Conservation (phyloP, 2,888 invertebrate species). For the Synanthedon vespiformis region DNA sequence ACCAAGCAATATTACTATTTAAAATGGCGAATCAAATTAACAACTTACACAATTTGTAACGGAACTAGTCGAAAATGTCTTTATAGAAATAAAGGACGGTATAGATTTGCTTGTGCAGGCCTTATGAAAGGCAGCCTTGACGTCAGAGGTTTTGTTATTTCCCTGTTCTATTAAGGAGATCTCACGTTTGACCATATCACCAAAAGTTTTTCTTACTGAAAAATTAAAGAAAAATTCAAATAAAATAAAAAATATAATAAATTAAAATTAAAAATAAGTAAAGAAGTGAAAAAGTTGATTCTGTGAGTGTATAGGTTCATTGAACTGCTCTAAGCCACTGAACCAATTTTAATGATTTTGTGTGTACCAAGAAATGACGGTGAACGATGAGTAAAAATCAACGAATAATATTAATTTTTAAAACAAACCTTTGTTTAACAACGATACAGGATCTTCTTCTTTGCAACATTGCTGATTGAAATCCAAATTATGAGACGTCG, state of each 20-base stretch:
- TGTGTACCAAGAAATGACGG: too few relatives aligned
- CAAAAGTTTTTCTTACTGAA: conserved; percentile 49
- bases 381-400: too few relatives aligned
- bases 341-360: too few relatives aligned
- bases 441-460: conserved; percentile 41
- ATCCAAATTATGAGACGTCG: conserved; percentile 12
- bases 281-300: too few relatives aligned
- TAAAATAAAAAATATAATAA: too few relatives aligned
- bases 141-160: conserved; percentile 20
- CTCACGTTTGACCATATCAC: conserved; percentile 45
- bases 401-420: neutral
- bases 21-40: too few relatives aligned
- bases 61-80: conserved; percentile 13
- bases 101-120: conserved; percentile 21
- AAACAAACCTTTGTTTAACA: conserved; percentile 44
- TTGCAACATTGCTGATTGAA: conserved; percentile 12
- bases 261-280: too few relatives aligned
- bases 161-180: conserved; percentile 27
- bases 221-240: neutral
- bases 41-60: conserved; percentile 25
- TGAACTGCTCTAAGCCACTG: too few relatives aligned
- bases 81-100: conserved; percentile 24
- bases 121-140: conserved; percentile 33
- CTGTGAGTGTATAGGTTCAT: too few relatives aligned
- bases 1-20: too few relatives aligned